Evolutionary conservation across 2,113 vertebrate genomes (phyloP).

Genomic region (Parotia lawesii): DNA sequence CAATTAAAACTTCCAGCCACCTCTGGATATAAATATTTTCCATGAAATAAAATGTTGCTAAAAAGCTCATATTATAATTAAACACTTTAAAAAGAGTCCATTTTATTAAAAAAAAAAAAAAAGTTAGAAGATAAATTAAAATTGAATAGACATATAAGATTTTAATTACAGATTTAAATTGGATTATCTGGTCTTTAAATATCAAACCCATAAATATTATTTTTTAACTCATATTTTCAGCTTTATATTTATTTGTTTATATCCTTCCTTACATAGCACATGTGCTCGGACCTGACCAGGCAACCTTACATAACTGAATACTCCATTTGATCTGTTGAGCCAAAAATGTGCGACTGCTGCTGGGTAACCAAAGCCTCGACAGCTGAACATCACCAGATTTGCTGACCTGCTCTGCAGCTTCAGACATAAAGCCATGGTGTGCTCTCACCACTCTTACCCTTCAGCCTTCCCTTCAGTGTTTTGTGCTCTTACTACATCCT

Average conservation of each 20-base stretch:
- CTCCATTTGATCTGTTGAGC: neutral
- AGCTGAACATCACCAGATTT: neutral
- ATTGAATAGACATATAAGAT: neutral
- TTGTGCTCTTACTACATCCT: neutral
- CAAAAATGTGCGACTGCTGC: neutral
- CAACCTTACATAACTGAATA: neutral
- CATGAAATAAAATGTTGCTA: neutral
- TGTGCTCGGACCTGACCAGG: neutral
- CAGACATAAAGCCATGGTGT: accelerated
- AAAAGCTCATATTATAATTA: neutral
- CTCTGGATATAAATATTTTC: neutral
- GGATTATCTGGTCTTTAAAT: neutral
- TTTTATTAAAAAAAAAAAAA: neutral
- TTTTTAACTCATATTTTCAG: neutral
- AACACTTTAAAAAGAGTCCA: neutral
- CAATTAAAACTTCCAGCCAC: conserved; percentile 47
- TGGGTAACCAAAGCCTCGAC: accelerated
- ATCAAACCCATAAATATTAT: neutral
- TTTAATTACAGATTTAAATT: neutral
- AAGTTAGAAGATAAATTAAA: neutral
- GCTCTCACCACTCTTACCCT: neutral
- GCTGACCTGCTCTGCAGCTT: neutral
- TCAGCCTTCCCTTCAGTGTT: neutral
- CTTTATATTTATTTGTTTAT: neutral
- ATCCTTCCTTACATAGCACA: neutral